Percentiles rank a stretch among this genome's conserved stretches.
Evolutionary conservation across 2,888 invertebrate genomes (phyloP).

Genomic region (Oscheius sp.): DNA sequence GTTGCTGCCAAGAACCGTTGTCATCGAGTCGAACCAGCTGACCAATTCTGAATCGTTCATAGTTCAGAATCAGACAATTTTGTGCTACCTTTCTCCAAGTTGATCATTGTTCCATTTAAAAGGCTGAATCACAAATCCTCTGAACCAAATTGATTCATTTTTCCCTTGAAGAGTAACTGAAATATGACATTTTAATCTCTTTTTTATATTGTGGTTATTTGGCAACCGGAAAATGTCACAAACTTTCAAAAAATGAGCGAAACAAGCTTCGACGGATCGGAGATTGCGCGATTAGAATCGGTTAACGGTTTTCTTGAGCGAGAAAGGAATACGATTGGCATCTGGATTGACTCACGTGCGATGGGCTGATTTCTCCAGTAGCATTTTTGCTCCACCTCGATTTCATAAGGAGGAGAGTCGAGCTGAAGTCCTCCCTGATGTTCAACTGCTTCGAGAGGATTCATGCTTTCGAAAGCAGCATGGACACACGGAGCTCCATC

Average conservation of each 20-base stretch:
- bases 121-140: conserved; percentile 68
- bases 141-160: conserved; percentile 63
- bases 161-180: conserved; percentile 64
- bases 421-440: conserved; percentile 68
- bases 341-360: conserved; percentile 47
- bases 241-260: conserved; percentile 7
- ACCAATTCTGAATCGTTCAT: conserved; percentile 53
- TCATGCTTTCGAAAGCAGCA: conserved; percentile 66
- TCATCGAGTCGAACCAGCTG: conserved; percentile 66
- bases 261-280: conserved; percentile 16
- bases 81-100: conserved; percentile 49
- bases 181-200: conserved; percentile 17
- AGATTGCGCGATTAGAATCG: conserved; percentile 16
- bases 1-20: conserved; percentile 67
- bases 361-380: conserved; percentile 67
- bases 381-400: conserved; percentile 63
- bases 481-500: conserved; percentile 68
- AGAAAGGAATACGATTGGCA: conserved; percentile 14
- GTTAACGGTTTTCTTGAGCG: conserved; percentile 10
- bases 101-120: conserved; percentile 61
- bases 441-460: conserved; percentile 69
- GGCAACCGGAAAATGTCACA: too few relatives aligned
- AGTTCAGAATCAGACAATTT: not conserved
- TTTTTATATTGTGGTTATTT: not conserved
- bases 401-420: conserved; percentile 61